Conservation (phyloP, 2,113 vertebrate species). For the Neopipo cinnamomea region DNA sequence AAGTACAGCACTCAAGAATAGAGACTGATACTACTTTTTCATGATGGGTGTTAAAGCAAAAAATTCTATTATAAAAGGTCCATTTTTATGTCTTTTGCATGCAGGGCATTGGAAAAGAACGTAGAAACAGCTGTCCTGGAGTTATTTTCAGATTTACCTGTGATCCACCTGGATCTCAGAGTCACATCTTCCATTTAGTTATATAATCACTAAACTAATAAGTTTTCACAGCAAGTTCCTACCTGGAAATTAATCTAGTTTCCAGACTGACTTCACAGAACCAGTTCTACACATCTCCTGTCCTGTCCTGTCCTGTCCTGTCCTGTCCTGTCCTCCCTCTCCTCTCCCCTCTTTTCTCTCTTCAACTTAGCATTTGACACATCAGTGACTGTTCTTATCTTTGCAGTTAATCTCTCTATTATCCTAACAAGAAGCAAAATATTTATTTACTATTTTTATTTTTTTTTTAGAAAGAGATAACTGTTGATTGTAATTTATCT, state of each 20-base stretch:
- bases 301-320: background rate
- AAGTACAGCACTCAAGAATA: background rate
- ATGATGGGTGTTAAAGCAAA: accelerated
- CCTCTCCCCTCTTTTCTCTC: too few relatives aligned
- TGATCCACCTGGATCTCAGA: background rate
- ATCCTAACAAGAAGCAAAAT: background rate
- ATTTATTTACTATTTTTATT: background rate
- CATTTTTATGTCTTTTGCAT: background rate
- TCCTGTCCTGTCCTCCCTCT: too few relatives aligned
- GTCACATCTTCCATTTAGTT: background rate
- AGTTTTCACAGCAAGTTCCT: background rate
- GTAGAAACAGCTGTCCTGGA: background rate
- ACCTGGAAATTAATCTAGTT: background rate
- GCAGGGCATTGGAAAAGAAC: background rate
- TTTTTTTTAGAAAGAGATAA: background rate
- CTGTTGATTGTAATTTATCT: background rate
- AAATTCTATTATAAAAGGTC: background rate
- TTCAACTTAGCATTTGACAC: background rate
- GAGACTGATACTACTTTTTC: background rate
- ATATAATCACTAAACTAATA: background rate
- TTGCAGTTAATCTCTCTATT: background rate
- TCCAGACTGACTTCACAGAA: background rate
- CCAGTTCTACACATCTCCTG: background rate
- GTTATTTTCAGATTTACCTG: background rate
- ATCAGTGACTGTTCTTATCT: background rate